Conservation (phyloP, 2,797 vertebrate genomes). For the Brachymystax lenok region DNA sequence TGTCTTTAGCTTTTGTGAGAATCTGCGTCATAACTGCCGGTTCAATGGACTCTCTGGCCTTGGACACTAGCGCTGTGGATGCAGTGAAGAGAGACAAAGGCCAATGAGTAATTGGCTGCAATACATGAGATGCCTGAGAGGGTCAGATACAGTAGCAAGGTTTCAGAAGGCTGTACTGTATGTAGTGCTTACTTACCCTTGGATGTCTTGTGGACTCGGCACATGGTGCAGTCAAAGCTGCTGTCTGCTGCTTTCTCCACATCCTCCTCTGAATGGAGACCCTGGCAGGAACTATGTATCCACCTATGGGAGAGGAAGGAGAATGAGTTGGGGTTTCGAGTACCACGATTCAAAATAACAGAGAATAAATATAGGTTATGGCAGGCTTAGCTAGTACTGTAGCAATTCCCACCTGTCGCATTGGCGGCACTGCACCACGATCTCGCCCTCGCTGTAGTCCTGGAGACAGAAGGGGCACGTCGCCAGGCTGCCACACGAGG, state of each 20-base stretch:
- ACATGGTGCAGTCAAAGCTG: constrained; percentile 96
- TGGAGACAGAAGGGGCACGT: constrained; percentile 89
- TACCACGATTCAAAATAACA: neutral
- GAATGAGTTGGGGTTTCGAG: neutral
- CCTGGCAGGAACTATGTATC: constrained; percentile 96
- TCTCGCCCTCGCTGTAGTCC: constrained; percentile 90
- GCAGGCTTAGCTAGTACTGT: constrained; percentile 14
- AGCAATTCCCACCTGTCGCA: constrained; percentile 88
- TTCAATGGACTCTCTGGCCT: constrained; percentile 86
- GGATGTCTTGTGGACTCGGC: constrained; percentile 85
- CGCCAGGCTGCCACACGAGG: constrained; percentile 91
- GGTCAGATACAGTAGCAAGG: neutral
- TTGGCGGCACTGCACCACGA: constrained; percentile 95
- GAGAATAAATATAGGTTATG: neutral
- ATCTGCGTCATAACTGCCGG: constrained; percentile 86
- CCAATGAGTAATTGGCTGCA: neutral
- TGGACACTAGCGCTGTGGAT: constrained; percentile 60
- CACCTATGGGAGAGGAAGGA: constrained; percentile 80
- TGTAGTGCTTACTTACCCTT: constrained; percentile 76
- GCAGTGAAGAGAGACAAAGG: constrained; percentile 42
- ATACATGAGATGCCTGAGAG: neutral
- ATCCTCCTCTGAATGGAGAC: constrained; percentile 92
- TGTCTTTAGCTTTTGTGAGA: constrained; percentile 90
- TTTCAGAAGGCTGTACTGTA: neutral
- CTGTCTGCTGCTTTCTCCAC: constrained; percentile 91